phyloP scores from a whole-genome alignment of 1,140 invertebrate species.

The Eriocheir sinensis region DNA sequence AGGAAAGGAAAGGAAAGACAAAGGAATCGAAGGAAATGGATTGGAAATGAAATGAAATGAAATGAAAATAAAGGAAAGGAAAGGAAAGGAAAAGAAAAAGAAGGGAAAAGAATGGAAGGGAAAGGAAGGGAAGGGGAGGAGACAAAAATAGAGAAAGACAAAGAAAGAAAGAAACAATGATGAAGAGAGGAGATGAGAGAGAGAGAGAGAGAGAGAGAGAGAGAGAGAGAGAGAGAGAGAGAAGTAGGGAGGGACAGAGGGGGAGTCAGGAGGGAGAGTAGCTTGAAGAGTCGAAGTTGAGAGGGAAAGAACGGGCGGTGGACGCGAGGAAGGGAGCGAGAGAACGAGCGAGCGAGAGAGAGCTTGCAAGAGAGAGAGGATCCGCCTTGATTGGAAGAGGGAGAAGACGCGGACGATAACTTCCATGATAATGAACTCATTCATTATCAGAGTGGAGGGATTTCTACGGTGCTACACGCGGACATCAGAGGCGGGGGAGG shows the following conservation, averaged over 20 bases:
- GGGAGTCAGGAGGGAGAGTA: neutral
- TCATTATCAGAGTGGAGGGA: conserved; percentile 15
- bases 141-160: neutral
- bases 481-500: conserved; percentile 2
- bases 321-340: no score
- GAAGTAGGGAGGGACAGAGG: neutral
- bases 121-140: no score
- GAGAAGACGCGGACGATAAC: neutral
- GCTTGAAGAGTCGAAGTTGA: neutral
- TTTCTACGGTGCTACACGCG: conserved; percentile 3
- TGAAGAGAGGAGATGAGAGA: neutral
- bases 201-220: conserved; percentile 22
- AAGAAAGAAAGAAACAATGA: neutral
- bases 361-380: neutral
- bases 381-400: neutral
- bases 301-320: neutral
- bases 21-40: neutral
- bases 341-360: no score
- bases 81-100: neutral
- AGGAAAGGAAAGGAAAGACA: neutral
- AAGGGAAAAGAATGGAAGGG: neutral
- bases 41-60: neutral
- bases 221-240: neutral
- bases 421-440: conserved; percentile 4
- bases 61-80: neutral